A percentile compares a stretch with the other conserved stretches of the same genome.
Conservation (phyloP, 2,888 invertebrate genomes). For the Volucella inflata region DNA sequence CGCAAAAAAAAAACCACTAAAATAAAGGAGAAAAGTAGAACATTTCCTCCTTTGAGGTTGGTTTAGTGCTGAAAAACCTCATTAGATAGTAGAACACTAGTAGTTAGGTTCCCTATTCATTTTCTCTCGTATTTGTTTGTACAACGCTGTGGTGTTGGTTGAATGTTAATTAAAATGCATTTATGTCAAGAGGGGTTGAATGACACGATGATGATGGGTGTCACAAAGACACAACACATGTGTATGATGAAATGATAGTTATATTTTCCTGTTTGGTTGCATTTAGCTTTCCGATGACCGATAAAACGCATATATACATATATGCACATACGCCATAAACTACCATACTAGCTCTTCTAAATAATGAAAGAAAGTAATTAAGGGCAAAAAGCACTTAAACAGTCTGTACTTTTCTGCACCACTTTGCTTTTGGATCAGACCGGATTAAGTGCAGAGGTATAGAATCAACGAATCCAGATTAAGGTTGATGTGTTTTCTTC, state of each 20-base stretch:
- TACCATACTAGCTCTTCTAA: constrained; percentile 20
- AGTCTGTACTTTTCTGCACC: constrained; percentile 18
- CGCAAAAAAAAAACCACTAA: constrained; percentile 28
- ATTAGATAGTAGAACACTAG: constrained; percentile 67
- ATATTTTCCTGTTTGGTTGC: constrained; percentile 28
- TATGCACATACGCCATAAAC: background rate
- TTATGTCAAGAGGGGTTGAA: constrained; percentile 73
- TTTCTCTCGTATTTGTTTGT: constrained; percentile 13
- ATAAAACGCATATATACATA: constrained; percentile 36
- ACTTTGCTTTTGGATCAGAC: constrained; percentile 49
- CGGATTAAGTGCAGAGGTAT: background rate
- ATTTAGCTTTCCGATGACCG: constrained; percentile 58
- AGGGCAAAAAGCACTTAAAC: constrained; percentile 59
- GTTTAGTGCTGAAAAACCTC: constrained; percentile 63
- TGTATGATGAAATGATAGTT: constrained; percentile 22
- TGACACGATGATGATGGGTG: constrained; percentile 73
- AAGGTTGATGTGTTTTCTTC: background rate
- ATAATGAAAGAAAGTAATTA: constrained; percentile 70
- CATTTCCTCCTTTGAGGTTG: constrained; percentile 68
- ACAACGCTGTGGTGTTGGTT: constrained; percentile 37
- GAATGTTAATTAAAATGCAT: constrained; percentile 74
- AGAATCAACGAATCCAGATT: background rate
- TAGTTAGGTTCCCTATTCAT: constrained; percentile 67
- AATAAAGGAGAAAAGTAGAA: constrained; percentile 59
- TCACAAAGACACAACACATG: constrained; percentile 49